phyloP scores from a whole-genome alignment of 2,888 invertebrate species.

The Dioctria rufipes region DNA sequence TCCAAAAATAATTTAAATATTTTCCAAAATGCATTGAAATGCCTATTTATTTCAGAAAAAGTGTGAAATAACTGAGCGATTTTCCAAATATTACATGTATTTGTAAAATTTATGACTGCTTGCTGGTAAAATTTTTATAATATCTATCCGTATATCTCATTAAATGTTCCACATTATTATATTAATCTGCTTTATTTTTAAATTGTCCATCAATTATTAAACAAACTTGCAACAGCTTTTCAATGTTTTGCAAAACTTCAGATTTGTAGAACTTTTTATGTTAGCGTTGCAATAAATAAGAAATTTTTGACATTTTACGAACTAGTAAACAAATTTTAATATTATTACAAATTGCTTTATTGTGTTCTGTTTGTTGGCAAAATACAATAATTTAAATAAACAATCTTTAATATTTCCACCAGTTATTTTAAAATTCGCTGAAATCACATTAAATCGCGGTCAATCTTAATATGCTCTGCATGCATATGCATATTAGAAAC shows the following conservation, averaged over 20 bases:
- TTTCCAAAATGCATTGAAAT: no score
- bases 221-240: background rate
- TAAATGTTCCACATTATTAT: no score
- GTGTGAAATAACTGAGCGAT: background rate
- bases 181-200: slow-evolving; percentile 13
- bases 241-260: background rate
- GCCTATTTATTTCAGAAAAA: background rate
- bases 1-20: no score
- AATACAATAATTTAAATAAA: background rate
- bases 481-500: background rate
- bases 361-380: no score
- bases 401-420: background rate
- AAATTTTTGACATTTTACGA: background rate
- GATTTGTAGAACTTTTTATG: background rate
- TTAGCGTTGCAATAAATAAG: slow-evolving; percentile 13
- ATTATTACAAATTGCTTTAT: background rate
- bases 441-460: background rate
- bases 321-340: background rate
- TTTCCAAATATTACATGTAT: background rate
- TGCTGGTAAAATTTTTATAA: no score
- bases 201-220: slow-evolving; percentile 19
- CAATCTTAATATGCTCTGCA: background rate
- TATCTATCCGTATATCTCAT: no score
- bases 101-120: no score
- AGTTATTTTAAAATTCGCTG: no score